Percentiles rank a stretch among this genome's conserved stretches.
Evolutionary conservation across 2,113 vertebrate genomes (phyloP).

Genomic region (Tonatia bakeri): DNA sequence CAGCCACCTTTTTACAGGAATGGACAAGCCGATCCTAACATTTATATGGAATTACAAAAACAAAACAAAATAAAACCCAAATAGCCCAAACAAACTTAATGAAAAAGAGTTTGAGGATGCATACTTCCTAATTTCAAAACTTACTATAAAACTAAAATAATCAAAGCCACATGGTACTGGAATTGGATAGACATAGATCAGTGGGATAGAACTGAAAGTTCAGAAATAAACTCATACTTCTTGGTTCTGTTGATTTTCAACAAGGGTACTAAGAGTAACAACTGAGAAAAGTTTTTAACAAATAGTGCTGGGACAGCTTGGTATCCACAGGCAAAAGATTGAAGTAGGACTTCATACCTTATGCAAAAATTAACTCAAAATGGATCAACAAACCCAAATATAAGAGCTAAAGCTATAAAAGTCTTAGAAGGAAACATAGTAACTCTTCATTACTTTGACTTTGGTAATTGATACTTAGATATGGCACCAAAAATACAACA

Average conservation of each 20-base stretch:
- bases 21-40: not conserved
- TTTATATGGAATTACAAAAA: not conserved
- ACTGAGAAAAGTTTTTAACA: not conserved
- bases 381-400: not conserved
- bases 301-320: not conserved
- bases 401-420: not conserved
- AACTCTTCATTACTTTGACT: not conserved
- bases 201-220: not conserved
- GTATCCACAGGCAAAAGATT: not conserved
- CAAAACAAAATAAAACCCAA: too few species aligned
- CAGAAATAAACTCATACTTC: not conserved
- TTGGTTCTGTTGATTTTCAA: not conserved
- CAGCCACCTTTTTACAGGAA: not conserved
- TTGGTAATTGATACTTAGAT: not conserved
- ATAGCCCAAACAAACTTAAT: not conserved
- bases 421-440: not conserved
- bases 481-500: not conserved
- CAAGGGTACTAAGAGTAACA: not conserved
- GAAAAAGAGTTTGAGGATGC: not conserved
- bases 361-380: not conserved
- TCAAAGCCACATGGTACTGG: not conserved
- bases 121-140: not conserved
- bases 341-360: not conserved
- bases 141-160: not conserved
- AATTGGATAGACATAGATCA: not conserved